Conservation (phyloP, 2,113 vertebrate genomes). For the Labeo catla region DNA sequence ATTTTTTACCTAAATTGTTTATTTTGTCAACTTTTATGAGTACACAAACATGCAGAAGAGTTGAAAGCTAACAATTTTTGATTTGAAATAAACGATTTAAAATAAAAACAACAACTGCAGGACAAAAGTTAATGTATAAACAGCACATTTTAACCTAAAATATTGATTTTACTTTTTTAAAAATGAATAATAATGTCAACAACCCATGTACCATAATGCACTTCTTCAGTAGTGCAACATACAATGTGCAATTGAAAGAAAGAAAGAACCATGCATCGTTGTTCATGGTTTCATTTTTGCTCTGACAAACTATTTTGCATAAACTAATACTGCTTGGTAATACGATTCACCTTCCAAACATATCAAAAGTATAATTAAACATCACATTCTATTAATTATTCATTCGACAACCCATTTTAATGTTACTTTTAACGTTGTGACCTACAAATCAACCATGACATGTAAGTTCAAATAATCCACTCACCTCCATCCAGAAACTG, state of each 20-base stretch:
- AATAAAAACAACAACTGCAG: neutral
- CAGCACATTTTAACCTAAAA: neutral
- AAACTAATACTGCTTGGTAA: neutral
- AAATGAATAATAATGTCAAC: neutral
- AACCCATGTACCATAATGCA: neutral
- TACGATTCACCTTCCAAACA: neutral
- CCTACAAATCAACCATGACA: neutral
- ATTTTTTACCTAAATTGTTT: neutral
- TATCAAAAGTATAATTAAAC: neutral
- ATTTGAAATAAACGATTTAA: neutral
- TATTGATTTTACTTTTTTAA: neutral
- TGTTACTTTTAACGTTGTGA: neutral
- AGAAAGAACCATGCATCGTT: neutral
- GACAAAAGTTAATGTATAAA: neutral
- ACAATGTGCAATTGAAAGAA: neutral
- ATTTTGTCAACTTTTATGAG: neutral
- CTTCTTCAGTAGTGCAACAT: neutral
- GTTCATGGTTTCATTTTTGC: neutral
- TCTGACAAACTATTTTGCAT: neutral
- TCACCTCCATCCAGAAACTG: conserved; percentile 59
- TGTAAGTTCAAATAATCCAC: conserved; percentile 12
- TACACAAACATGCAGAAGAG: neutral
- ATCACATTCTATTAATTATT: no score
- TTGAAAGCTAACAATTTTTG: neutral
- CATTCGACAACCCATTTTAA: neutral